Evolutionary conservation across 2,113 vertebrate genomes (phyloP).

Genomic region (Cervus canadensis): DNA sequence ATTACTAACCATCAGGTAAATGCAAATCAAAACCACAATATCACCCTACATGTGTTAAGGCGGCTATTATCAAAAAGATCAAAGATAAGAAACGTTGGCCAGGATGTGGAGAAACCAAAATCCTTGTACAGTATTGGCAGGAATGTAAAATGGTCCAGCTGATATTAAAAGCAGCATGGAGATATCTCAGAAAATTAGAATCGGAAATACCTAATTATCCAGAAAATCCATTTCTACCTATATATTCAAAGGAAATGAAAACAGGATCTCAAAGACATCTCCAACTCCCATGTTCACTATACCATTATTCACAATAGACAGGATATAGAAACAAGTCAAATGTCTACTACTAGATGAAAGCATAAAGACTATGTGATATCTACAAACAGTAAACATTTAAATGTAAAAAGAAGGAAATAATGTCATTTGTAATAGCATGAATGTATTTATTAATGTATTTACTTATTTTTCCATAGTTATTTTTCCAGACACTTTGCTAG

Average conservation of each 20-base stretch:
- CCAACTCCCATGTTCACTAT: neutral
- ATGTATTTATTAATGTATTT: neutral
- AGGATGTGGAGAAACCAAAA: neutral
- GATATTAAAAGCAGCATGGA: neutral
- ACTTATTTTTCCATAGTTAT: neutral
- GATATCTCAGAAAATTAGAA: neutral
- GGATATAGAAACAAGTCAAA: neutral
- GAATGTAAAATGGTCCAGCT: neutral
- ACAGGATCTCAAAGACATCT: neutral
- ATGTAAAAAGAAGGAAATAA: neutral
- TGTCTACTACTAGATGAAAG: neutral
- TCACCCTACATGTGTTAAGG: neutral
- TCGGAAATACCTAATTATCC: neutral
- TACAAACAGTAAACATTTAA: neutral
- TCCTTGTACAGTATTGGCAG: neutral
- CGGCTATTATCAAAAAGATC: neutral
- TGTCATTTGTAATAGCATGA: neutral
- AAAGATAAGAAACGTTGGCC: neutral
- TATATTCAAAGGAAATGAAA: neutral
- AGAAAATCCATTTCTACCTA: neutral
- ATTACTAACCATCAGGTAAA: neutral
- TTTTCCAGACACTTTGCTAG: neutral
- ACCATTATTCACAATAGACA: neutral
- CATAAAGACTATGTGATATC: neutral
- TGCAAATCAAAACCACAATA: neutral